Evolutionary conservation across 2,888 invertebrate species (phyloP), one percentile per base, ranked within the genome.

Genomic region (Drosophila vallismaia): DNA sequence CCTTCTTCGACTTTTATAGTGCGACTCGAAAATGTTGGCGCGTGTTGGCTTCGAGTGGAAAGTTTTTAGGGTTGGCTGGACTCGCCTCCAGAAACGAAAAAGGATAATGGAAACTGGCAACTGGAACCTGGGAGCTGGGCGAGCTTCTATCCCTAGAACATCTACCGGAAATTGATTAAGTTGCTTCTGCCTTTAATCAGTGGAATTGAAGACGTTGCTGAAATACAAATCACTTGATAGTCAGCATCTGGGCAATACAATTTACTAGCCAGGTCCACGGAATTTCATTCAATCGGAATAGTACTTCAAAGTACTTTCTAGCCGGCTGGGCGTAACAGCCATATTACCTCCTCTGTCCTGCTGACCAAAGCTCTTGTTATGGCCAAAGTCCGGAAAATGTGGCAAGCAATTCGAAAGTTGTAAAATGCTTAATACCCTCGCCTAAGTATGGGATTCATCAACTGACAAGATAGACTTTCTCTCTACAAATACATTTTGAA

Each of bases 111-210:
- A 36, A 36, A n/a, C 6, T n/a, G n/a, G 36, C n/a, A 36, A 36
- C n/a, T 36, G 36, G 36, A n/a, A 36, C 5, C 36, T 36, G 36
- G n/a, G 24, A 24, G 19, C 19, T 19, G 19, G 19, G 2, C 19
- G 19, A 19, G 24, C 19, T 46, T 6, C 28, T 36, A 44, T 29
- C 28, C 29, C 10, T 26, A 12, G 38, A 76, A 69, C 75, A 76
- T 78, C 48, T 54, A 49, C 66, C 80, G 86, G 83, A 82, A 86
- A 82, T 86, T 83, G 82, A 86, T 86, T 83, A 80, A 86, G 75
- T 82, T 79, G 55, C 48, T 54, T 66, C 58, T 46, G 50, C 46
- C 75, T 81, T 84, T 81, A 81, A 85, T 85, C 76, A 76, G 64
- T 52, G 70, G 28, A 58, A 60, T 70, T 45, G 70, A 19, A 28